A percentile compares a stretch with the other conserved stretches of the same genome.
phyloP scores from a whole-genome alignment of 2,113 vertebrate species.

The Mungos mungo region DNA sequence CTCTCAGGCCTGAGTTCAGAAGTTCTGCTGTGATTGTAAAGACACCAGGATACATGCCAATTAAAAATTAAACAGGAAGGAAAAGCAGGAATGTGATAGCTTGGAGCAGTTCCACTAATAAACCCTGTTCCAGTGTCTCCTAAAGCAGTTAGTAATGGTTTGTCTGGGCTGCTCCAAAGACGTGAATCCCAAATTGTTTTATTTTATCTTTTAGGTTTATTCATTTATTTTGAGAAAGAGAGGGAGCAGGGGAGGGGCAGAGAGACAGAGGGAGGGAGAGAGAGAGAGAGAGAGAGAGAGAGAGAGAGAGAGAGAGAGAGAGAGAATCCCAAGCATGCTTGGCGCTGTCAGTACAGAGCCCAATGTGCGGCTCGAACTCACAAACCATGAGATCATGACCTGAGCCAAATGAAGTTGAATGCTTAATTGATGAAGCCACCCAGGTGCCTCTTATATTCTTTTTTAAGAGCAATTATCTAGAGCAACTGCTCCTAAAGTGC shows the following conservation, averaged over 20 bases:
- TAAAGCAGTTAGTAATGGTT: neutral
- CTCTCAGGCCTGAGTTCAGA: neutral
- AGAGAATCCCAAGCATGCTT: too few species aligned
- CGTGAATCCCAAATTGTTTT: neutral
- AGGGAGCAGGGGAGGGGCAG: too few species aligned
- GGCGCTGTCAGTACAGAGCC: too few species aligned
- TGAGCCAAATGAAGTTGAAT: too few species aligned
- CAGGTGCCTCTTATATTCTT: neutral
- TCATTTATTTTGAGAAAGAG: too few species aligned
- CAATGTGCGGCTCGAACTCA: too few species aligned
- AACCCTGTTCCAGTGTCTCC: neutral
- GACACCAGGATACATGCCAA: neutral
- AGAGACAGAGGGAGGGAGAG: too few species aligned
- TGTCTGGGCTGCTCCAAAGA: neutral
- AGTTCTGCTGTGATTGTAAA: neutral
- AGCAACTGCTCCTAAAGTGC: neutral
- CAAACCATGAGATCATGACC: too few species aligned
- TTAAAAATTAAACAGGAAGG: neutral
- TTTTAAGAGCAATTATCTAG: neutral
- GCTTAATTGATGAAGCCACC: too few species aligned
- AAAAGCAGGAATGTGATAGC: neutral
- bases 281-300: too few species aligned
- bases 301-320: too few species aligned
- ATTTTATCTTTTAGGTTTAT: too few species aligned
- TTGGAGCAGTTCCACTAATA: neutral